Conservation (phyloP, 2,113 vertebrate genomes). For the Coptodon bakossiorum region DNA sequence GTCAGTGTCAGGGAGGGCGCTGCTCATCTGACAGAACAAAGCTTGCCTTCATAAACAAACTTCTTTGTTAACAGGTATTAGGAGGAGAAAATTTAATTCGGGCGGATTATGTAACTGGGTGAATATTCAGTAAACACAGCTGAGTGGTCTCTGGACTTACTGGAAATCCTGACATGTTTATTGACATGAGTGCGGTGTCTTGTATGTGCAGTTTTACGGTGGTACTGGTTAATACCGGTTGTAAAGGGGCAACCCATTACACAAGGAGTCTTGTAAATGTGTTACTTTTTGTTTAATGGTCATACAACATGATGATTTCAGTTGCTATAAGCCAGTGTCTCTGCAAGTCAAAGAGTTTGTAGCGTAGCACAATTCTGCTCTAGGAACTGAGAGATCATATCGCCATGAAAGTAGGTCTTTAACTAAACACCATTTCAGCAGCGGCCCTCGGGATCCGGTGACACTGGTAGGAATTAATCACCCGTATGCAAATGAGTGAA, state of each 20-base stretch:
- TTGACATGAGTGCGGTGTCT: neutral
- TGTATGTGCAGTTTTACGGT: neutral
- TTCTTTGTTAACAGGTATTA: slow-evolving; percentile 12
- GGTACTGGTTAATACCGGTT: neutral
- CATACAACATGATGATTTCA: neutral
- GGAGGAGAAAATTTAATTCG: neutral
- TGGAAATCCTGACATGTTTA: slow-evolving; percentile 7
- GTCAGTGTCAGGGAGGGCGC: neutral
- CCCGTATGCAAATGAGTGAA: slow-evolving; percentile 23
- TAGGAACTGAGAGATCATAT: neutral
- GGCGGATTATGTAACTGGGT: neutral
- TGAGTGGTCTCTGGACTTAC: neutral
- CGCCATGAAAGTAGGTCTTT: neutral
- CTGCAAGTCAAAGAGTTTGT: neutral
- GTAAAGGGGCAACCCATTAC: neutral
- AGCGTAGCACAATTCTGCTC: neutral
- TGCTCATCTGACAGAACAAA: slow-evolving; percentile 12
- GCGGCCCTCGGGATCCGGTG: neutral
- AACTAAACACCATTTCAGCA: neutral
- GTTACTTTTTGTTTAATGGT: neutral
- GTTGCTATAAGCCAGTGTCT: neutral
- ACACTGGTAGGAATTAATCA: slow-evolving; percentile 28
- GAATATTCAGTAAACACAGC: neutral
- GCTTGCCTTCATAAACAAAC: neutral
- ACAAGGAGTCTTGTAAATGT: neutral